These are phyloP conservation scores for Sigmodon hispidus DNA, from an alignment of 2,113 vertebrate genomes.

Conservation along the genomic window DNA sequence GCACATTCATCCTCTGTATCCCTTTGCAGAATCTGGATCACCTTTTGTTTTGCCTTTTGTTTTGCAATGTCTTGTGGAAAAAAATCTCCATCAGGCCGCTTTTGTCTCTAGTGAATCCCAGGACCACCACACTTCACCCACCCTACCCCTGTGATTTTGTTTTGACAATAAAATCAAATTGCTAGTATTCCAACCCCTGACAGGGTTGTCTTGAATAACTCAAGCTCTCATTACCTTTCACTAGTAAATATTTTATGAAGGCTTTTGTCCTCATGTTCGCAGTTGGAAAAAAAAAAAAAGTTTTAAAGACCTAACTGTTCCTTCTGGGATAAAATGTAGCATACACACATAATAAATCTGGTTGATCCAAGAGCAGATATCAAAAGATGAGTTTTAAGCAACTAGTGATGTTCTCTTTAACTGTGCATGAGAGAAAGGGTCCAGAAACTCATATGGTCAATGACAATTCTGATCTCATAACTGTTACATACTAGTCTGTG, in stretches of 20 bases:
- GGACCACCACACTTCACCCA: constrained; percentile 4
- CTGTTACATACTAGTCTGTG: neutral
- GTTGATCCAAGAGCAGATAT: neutral
- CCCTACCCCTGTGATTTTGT: constrained; percentile 43
- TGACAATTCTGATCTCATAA: constrained; percentile 12
- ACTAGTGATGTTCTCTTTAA: neutral
- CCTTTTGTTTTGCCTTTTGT: neutral
- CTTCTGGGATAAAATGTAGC: neutral
- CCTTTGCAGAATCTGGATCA: constrained; percentile 19
- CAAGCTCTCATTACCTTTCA: constrained; percentile 69
- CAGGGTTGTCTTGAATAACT: constrained; percentile 68
- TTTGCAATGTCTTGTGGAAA: constrained; percentile 6
- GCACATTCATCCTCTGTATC: neutral
- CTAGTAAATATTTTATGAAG: constrained; percentile 75
- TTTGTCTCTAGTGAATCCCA: constrained; percentile 9
- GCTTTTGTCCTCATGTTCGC: constrained; percentile 50
- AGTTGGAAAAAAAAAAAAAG: constrained; percentile 20
- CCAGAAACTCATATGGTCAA: constrained; percentile 17
- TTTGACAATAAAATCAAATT: constrained; percentile 71
- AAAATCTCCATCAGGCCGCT: neutral
- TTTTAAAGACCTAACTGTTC: constrained; percentile 16
- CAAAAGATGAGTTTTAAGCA: neutral
- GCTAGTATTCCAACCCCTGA: constrained; percentile 48
- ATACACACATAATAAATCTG: neutral
- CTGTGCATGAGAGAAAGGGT: neutral